Evolutionary conservation across 2,797 vertebrate species (phyloP).

Genomic region (Molossus molossus): DNA sequence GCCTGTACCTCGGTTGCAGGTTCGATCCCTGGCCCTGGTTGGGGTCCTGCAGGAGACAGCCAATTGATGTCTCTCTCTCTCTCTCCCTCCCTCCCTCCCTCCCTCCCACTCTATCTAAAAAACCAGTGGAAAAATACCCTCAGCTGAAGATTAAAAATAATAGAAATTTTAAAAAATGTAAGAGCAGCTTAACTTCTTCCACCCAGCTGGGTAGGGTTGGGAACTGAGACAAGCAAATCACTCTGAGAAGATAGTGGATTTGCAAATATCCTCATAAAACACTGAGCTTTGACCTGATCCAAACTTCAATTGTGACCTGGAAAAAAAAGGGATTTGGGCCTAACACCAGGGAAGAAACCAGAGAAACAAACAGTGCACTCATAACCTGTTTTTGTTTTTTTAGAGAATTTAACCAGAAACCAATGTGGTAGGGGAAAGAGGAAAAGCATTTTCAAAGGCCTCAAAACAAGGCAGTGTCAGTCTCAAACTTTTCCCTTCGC

Average conservation of each 20-base stretch:
- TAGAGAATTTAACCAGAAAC: constrained; percentile 36
- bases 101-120: no score
- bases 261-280: constrained; percentile 37
- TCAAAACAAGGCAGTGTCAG: constrained; percentile 23
- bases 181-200: background rate
- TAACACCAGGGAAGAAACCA: background rate
- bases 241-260: background rate
- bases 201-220: background rate
- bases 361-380: constrained; percentile 21
- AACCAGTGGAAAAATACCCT: no score
- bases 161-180: constrained; percentile 13
- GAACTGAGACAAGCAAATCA: constrained; percentile 36
- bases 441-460: constrained; percentile 34
- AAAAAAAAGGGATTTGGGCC: background rate
- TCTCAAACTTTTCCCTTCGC: constrained; percentile 46
- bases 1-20: no score
- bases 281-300: constrained; percentile 28
- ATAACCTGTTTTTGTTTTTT: background rate
- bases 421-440: background rate
- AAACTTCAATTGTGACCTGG: constrained; percentile 8
- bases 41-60: no score
- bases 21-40: no score
- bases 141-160: no score
- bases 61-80: no score
- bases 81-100: no score